Evolutionary conservation across 2,113 vertebrate species (phyloP).

Genomic region (Perca fluviatilis): DNA sequence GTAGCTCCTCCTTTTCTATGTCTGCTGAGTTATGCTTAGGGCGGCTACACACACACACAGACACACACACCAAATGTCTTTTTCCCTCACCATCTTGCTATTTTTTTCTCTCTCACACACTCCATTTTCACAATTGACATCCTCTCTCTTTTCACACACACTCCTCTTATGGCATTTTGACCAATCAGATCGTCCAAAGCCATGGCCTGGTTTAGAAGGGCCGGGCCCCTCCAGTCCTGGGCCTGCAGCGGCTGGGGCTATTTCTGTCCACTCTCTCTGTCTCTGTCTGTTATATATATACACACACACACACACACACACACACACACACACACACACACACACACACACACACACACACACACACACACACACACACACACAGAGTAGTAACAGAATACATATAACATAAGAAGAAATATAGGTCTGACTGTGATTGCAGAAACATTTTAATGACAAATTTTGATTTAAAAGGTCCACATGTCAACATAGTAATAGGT

Average conservation of each 20-base stretch:
- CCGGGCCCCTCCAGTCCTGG: conserved; percentile 27
- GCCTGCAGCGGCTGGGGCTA: conserved; percentile 42
- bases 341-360: background rate
- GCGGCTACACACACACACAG: conserved; percentile 26
- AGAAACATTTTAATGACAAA: background rate
- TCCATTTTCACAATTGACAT: conserved; percentile 2
- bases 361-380: background rate
- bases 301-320: background rate
- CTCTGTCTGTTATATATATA: background rate
- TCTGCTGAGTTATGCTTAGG: conserved; percentile 36
- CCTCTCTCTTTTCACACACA: background rate
- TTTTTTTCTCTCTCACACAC: conserved; percentile 7
- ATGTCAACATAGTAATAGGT: background rate
- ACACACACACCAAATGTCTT: conserved; percentile 27
- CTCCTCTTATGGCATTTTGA: background rate
- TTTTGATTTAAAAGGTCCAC: no score
- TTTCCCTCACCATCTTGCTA: conserved; percentile 16
- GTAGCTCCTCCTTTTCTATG: conserved; percentile 32
- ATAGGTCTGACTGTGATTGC: background rate
- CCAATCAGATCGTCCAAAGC: conserved; percentile 36
- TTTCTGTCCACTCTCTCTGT: conserved; percentile 40
- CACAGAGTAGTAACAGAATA: background rate
- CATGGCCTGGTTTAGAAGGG: conserved; percentile 38
- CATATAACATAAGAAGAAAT: background rate
- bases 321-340: no score